phyloP scores from a whole-genome alignment of 2,888 invertebrate species.

The Abrostola triplasia region DNA sequence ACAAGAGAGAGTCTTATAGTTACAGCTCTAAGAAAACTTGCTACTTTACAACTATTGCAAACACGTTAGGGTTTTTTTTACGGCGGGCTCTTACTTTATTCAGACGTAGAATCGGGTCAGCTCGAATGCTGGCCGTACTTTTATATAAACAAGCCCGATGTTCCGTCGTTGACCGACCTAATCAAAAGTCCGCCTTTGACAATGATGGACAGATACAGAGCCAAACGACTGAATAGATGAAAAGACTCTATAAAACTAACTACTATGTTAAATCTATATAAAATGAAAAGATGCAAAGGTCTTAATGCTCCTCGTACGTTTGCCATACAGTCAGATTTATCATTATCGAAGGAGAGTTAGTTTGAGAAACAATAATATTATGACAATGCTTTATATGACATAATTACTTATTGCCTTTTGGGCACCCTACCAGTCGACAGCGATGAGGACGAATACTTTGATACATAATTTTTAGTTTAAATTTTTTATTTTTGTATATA shows the following conservation, averaged over 20 bases:
- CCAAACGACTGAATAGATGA: neutral
- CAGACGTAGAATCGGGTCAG: constrained; percentile 41
- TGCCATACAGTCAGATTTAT: too few species aligned
- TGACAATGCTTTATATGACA: too few species aligned
- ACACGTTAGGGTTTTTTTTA: constrained; percentile 45
- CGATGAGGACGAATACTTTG: too few species aligned
- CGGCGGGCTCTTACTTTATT: constrained; percentile 37
- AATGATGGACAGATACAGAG: neutral
- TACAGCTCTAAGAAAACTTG: constrained; percentile 32
- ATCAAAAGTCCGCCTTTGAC: neutral
- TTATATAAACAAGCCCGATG: constrained; percentile 36
- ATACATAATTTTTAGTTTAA: too few species aligned
- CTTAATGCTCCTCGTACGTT: too few species aligned
- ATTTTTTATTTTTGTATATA: too few species aligned
- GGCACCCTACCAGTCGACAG: too few species aligned
- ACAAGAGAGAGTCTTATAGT: constrained; percentile 29
- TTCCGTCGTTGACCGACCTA: constrained; percentile 24
- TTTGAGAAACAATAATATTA: too few species aligned
- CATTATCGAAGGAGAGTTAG: too few species aligned
- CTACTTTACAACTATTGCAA: constrained; percentile 33
- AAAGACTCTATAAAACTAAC: neutral
- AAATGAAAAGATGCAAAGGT: too few species aligned
- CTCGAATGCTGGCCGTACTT: constrained; percentile 9
- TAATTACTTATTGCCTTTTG: too few species aligned
- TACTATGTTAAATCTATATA: too few species aligned